Evolutionary conservation across 2,113 vertebrate genomes (phyloP).

Genomic region (Synodontis membranacea): DNA sequence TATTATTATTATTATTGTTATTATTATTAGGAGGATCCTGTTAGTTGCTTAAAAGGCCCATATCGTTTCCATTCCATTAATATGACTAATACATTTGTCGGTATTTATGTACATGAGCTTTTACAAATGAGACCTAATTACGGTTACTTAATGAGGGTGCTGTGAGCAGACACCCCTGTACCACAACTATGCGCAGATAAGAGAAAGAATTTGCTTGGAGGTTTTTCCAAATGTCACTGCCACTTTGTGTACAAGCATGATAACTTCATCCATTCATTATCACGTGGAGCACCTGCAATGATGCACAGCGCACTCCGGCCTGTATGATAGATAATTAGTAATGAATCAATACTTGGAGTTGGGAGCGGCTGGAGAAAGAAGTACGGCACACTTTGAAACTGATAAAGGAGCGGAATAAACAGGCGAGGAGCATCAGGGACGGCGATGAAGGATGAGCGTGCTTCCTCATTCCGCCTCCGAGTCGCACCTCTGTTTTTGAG

Average conservation of each 20-base stretch:
- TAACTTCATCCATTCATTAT: slow-evolving; percentile 85
- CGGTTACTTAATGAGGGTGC: slow-evolving; percentile 74
- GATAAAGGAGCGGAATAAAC: slow-evolving; percentile 57
- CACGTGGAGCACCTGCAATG: slow-evolving; percentile 77
- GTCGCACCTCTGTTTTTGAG: slow-evolving; percentile 42
- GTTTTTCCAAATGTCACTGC: slow-evolving; percentile 82
- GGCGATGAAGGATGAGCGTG: slow-evolving; percentile 49
- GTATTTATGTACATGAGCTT: slow-evolving; percentile 71
- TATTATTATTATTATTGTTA: no score
- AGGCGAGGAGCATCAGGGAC: slow-evolving; percentile 34
- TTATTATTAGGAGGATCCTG: neutral
- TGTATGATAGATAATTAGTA: slow-evolving; percentile 62
- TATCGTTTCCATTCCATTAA: slow-evolving; percentile 59
- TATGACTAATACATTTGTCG: slow-evolving; percentile 67
- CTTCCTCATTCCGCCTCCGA: slow-evolving; percentile 30
- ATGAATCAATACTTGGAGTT: slow-evolving; percentile 62
- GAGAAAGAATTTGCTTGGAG: slow-evolving; percentile 71
- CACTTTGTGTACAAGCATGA: slow-evolving; percentile 73
- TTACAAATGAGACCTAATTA: slow-evolving; percentile 80
- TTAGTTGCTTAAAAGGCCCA: slow-evolving; percentile 19
- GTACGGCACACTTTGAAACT: slow-evolving; percentile 19
- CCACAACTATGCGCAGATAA: slow-evolving; percentile 72
- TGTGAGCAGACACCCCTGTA: slow-evolving; percentile 66
- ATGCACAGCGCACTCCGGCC: slow-evolving; percentile 65
- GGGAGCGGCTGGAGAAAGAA: slow-evolving; percentile 26